A percentile compares a stretch with the other conserved stretches of the same genome.
Evolutionary conservation across 2,888 invertebrate species (phyloP).

Genomic region (Cerastoderma edule): DNA sequence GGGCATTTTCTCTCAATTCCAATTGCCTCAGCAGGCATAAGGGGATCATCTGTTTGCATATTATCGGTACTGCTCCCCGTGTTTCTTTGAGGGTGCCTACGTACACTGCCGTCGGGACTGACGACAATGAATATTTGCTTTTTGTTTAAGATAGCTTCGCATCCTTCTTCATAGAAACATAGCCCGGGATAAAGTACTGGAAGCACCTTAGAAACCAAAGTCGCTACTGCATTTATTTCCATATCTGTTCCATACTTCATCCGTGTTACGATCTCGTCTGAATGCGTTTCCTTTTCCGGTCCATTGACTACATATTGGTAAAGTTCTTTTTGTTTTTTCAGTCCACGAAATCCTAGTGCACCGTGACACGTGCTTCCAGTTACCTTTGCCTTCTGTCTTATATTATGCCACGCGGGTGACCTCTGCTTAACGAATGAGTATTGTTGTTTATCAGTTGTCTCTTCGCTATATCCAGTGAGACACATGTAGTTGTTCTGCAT

Average conservation of each 20-base stretch:
- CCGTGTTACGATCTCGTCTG: background rate
- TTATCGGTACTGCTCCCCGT: too few species aligned
- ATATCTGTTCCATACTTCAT: slow-evolving; percentile 44
- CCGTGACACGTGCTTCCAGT: slow-evolving; percentile 29
- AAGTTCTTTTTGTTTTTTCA: slow-evolving; percentile 29
- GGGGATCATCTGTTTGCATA: too few species aligned
- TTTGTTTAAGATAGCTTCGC: slow-evolving; percentile 4
- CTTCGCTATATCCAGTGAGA: too few species aligned
- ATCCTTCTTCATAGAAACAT: slow-evolving; percentile 46
- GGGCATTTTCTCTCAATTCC: slow-evolving; percentile 53
- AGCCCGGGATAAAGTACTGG: slow-evolving; percentile 35
- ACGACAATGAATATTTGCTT: slow-evolving; percentile 40
- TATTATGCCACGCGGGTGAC: slow-evolving; percentile 25
- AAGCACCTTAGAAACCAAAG: slow-evolving; percentile 42
- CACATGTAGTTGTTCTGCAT: too few species aligned
- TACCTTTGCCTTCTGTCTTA: slow-evolving; percentile 15
- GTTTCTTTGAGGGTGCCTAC: too few species aligned
- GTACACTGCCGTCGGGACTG: slow-evolving; percentile 51
- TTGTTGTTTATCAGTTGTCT: too few species aligned
- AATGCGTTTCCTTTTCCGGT: slow-evolving; percentile 10
- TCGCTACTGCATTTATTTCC: slow-evolving; percentile 48
- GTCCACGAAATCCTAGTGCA: slow-evolving; percentile 27
- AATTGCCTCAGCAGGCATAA: background rate
- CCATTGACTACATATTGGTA: slow-evolving; percentile 33
- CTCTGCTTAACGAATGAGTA: too few species aligned